Percentiles rank a stretch among this genome's conserved stretches.
These are phyloP conservation scores for Zeuzera pyrina DNA, from an alignment of 2,888 invertebrate species.

Conservation along the genomic window DNA sequence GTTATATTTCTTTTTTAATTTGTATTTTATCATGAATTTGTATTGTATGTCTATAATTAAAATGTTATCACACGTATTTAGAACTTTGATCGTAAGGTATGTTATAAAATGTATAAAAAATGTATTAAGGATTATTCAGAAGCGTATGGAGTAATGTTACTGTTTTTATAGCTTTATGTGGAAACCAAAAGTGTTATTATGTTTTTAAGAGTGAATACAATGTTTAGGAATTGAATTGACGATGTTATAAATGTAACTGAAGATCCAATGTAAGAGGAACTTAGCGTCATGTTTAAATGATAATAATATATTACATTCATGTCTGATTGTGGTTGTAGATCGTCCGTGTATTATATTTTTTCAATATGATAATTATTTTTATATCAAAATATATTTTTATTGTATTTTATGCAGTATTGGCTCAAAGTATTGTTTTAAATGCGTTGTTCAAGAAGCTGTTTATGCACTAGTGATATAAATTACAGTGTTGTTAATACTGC, in stretches of 20 bases:
- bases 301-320: too few species aligned
- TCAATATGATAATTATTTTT: constrained; percentile 1
- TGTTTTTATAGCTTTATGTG: constrained; percentile 70
- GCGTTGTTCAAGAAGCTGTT: not conserved
- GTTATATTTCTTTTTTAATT: too few species aligned
- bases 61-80: constrained; percentile 19
- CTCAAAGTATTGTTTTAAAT: constrained; percentile 47
- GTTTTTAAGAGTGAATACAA: constrained; percentile 50
- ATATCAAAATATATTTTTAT: too few species aligned
- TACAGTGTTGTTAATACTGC: not conserved
- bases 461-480: not conserved
- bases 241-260: constrained; percentile 9
- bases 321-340: constrained; percentile 1
- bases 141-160: constrained; percentile 57
- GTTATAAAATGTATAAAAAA: constrained; percentile 27
- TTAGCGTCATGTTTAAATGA: constrained; percentile 6
- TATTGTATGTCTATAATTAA: constrained; percentile 22
- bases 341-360: constrained; percentile 2
- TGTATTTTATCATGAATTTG: constrained; percentile 31
- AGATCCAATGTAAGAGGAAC: not conserved
- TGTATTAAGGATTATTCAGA: constrained; percentile 42
- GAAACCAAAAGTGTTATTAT: constrained; percentile 70
- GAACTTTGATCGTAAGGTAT: constrained; percentile 25
- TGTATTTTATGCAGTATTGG: constrained; percentile 54
- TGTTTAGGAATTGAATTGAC: constrained; percentile 19